phyloP scores from a whole-genome alignment of 1,140 invertebrate species.

The Drosophila sp. region DNA sequence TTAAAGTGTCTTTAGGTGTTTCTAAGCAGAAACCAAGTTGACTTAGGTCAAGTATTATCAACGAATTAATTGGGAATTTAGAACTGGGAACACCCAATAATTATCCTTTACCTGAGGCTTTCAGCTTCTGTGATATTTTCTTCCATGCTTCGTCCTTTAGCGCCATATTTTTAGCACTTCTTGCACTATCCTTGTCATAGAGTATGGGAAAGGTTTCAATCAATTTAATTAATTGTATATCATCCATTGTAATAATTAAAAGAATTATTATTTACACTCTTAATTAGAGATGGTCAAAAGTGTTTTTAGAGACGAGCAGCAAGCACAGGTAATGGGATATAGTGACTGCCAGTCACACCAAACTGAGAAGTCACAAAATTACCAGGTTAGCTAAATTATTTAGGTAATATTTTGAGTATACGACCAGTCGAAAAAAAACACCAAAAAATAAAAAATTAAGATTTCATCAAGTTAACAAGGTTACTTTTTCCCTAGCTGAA shows the following conservation, averaged over 20 bases:
- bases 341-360: not conserved
- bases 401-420: too few species aligned
- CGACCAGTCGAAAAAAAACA: too few species aligned
- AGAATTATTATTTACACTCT: slow-evolving; percentile 1
- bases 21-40: not conserved
- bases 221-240: slow-evolving; percentile 62
- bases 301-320: not conserved
- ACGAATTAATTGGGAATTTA: not conserved
- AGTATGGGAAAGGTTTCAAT: slow-evolving; percentile 71
- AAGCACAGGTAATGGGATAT: not conserved
- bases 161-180: slow-evolving; percentile 61
- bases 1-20: too few species aligned
- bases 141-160: slow-evolving; percentile 74
- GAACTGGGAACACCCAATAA: not conserved
- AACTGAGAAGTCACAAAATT: not conserved
- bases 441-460: too few species aligned
- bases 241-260: slow-evolving; percentile 45
- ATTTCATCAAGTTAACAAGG: too few species aligned
- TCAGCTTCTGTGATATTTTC: slow-evolving; percentile 55
- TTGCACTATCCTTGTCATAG: slow-evolving; percentile 66
- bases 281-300: slow-evolving; percentile 9
- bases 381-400: not conserved
- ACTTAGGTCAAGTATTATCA: not conserved
- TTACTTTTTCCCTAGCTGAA: too few species aligned
- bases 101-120: slow-evolving; percentile 34